Evolutionary conservation across 2,113 vertebrate species (phyloP).

Genomic region (Potamarius usumacintae): DNA sequence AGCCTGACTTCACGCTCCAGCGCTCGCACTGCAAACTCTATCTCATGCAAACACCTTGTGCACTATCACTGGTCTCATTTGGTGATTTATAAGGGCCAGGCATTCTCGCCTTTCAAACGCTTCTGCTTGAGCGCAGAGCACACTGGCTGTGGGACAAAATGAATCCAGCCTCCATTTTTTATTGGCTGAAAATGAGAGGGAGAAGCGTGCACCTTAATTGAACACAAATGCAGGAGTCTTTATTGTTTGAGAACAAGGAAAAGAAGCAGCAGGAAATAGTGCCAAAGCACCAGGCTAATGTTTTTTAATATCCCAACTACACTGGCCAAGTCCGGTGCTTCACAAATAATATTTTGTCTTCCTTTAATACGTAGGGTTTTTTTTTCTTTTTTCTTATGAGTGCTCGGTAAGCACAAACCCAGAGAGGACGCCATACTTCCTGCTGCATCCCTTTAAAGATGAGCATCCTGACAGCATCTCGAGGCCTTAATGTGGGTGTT

Average conservation of each 20-base stretch:
- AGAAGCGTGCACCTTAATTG: constrained; percentile 36
- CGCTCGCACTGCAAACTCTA: constrained; percentile 63
- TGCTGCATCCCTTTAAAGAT: not conserved
- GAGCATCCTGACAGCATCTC: constrained; percentile 26
- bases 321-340: not conserved
- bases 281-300: constrained; percentile 15
- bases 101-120: constrained; percentile 40
- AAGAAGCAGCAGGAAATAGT: constrained; percentile 34
- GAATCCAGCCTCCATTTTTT: constrained; percentile 35
- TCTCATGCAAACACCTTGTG: constrained; percentile 72
- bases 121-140: constrained; percentile 10
- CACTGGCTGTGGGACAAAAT: constrained; percentile 44
- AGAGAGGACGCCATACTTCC: not conserved
- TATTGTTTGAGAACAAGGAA: constrained; percentile 14
- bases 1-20: constrained; percentile 58
- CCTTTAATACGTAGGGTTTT: not conserved
- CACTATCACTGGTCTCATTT: constrained; percentile 58
- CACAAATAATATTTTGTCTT: constrained; percentile 28
- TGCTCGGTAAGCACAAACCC: constrained; percentile 21
- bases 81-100: constrained; percentile 64
- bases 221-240: constrained; percentile 20
- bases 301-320: constrained; percentile 9
- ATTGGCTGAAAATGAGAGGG: constrained; percentile 43
- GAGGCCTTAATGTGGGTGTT: constrained; percentile 43
- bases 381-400: not conserved